A percentile compares a stretch with the other conserved stretches of the same genome.
These are phyloP conservation scores for Meandrusa payeni DNA, from an alignment of 2,888 invertebrate species.

Conservation along the genomic window DNA sequence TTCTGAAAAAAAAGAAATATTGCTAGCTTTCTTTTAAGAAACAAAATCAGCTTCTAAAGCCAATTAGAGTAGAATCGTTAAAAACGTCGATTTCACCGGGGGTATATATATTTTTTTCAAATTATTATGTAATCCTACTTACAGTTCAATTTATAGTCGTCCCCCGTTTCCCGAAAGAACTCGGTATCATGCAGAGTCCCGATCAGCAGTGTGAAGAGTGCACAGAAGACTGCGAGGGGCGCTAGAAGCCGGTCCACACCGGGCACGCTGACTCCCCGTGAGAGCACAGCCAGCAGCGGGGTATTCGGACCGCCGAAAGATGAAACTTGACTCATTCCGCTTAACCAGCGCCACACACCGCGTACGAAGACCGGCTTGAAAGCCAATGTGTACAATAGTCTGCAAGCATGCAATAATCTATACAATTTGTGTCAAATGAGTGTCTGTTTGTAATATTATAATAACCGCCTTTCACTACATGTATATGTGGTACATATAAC, in stretches of 20 bases:
- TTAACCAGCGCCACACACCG: constrained; percentile 85
- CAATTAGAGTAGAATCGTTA: too few relatives aligned
- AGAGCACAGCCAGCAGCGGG: constrained; percentile 83
- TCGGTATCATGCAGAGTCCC: constrained; percentile 93
- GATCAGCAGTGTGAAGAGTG: constrained; percentile 88
- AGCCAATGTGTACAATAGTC: constrained; percentile 87
- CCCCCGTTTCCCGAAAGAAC: constrained; percentile 81
- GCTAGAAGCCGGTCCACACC: constrained; percentile 87
- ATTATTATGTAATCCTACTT: too few relatives aligned
- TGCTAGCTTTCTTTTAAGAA: too few relatives aligned
- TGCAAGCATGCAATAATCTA: too few relatives aligned
- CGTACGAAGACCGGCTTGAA: constrained; percentile 89
- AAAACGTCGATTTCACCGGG: too few relatives aligned
- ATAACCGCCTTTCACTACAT: too few relatives aligned
- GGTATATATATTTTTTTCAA: too few relatives aligned
- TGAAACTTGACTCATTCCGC: constrained; percentile 59
- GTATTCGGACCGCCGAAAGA: constrained; percentile 72
- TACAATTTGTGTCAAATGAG: too few relatives aligned
- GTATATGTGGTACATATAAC: too few relatives aligned
- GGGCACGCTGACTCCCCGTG: constrained; percentile 83
- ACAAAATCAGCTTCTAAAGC: too few relatives aligned
- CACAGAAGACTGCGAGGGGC: constrained; percentile 90
- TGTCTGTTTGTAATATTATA: too few relatives aligned
- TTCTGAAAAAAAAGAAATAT: too few relatives aligned
- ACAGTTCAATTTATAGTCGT: constrained; percentile 57